phyloP scores from a whole-genome alignment of 2,888 invertebrate species.

The Eupithecia subumbrata region DNA sequence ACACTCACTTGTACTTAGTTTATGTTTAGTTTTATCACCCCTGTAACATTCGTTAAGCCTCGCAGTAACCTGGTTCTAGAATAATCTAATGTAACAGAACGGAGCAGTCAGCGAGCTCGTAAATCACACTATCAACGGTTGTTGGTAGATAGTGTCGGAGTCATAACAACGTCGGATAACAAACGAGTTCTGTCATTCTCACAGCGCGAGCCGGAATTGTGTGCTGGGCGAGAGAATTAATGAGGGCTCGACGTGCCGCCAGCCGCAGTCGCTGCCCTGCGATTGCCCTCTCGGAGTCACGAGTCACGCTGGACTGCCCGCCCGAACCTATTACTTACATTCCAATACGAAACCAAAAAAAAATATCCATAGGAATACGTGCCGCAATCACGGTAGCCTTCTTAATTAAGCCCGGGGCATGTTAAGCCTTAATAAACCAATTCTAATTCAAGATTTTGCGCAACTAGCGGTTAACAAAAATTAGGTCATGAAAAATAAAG shows the following conservation, averaged over 20 bases:
- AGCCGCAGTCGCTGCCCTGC: conserved; percentile 46
- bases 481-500: conserved; percentile 40
- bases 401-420: conserved; percentile 35
- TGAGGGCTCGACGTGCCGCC: conserved; percentile 57
- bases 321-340: conserved; percentile 36
- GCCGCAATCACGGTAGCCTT: conserved; percentile 20
- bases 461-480: conserved; percentile 27
- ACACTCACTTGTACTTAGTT: conserved; percentile 64
- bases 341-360: conserved; percentile 29
- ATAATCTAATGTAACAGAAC: conserved; percentile 48
- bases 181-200: conserved; percentile 73
- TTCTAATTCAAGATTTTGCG: conserved; percentile 28
- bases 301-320: conserved; percentile 21
- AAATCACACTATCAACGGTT: conserved; percentile 58
- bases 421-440: conserved; percentile 28
- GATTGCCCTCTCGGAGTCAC: conserved; percentile 34
- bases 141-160: conserved; percentile 66
- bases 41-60: conserved; percentile 53
- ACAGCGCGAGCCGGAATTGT: conserved; percentile 61
- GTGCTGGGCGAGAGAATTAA: conserved; percentile 63
- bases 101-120: conserved; percentile 45
- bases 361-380: conserved; percentile 21
- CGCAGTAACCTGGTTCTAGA: conserved; percentile 41
- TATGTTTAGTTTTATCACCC: conserved; percentile 64
- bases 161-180: conserved; percentile 67